phyloP scores from a whole-genome alignment of 2,797 vertebrate species.

The Melanotaenia trifasciata region DNA sequence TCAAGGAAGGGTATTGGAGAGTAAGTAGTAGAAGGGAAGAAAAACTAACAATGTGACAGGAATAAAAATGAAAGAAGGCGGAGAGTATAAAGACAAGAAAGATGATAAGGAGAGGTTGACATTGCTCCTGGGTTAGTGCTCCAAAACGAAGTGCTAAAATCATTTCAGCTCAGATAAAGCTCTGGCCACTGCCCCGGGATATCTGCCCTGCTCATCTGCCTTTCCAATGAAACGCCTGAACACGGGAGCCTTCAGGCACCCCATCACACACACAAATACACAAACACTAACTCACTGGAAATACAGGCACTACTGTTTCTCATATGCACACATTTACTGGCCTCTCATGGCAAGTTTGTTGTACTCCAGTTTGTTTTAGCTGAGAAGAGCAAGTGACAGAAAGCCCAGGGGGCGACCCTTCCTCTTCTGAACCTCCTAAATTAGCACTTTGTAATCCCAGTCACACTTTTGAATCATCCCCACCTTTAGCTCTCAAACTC shows the following conservation, averaged over 20 bases:
- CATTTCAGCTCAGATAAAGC: conserved; percentile 85
- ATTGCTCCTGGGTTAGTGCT: conserved; percentile 95
- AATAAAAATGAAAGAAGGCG: conserved; percentile 22
- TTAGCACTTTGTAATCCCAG: conserved; percentile 55
- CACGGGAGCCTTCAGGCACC: conserved; percentile 63
- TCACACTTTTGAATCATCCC: conserved; percentile 32
- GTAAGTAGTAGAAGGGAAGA: conserved; percentile 13
- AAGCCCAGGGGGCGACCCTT: conserved; percentile 35
- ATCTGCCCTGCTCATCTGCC: conserved; percentile 87
- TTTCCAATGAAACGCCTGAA: conserved; percentile 74
- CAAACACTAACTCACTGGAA: conserved; percentile 37
- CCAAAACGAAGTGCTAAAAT: conserved; percentile 86
- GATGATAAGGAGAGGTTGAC: conserved; percentile 77
- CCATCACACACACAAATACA: conserved; percentile 40
- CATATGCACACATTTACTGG: conserved; percentile 42
- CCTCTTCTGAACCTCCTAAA: conserved; percentile 51
- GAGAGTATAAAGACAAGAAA: conserved; percentile 31
- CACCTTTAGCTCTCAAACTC: conserved; percentile 33
- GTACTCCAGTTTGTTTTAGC: conserved; percentile 57
- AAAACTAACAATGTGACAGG: conserved; percentile 30
- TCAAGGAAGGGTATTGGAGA: conserved; percentile 10
- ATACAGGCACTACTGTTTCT: conserved; percentile 69
- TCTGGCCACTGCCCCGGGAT: conserved; percentile 83
- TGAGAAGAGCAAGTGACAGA: conserved; percentile 9
- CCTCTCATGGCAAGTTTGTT: conserved; percentile 64